phyloP scores from a whole-genome alignment of 2,888 invertebrate species.

The Homarus gammarus region DNA sequence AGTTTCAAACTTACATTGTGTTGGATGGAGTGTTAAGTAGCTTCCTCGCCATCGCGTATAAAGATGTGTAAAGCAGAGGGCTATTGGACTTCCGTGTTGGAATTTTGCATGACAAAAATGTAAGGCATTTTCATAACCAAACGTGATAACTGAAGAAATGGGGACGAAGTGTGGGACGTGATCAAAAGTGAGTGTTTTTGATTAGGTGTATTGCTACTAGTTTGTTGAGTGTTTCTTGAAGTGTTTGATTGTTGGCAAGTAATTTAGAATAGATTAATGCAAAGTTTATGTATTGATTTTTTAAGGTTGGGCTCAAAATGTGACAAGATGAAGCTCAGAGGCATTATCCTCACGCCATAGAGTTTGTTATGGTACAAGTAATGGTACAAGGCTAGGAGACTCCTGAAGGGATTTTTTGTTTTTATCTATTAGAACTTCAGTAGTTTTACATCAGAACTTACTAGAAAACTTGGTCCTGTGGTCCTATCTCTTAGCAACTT shows the following conservation, averaged over 20 bases:
- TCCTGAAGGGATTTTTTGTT: background rate
- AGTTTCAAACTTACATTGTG: conserved; percentile 1
- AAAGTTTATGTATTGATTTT: conserved; percentile 15
- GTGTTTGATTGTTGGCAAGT: conserved; percentile 21
- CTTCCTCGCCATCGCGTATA: background rate
- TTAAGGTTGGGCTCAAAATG: conserved; percentile 44
- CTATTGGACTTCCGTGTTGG: conserved; percentile 27
- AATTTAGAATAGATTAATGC: conserved; percentile 36
- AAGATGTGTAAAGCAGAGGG: conserved; percentile 28
- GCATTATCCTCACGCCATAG: conserved; percentile 65
- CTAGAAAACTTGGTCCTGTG: background rate
- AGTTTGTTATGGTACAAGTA: conserved; percentile 66
- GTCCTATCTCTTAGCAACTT: background rate
- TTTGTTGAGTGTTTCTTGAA: conserved; percentile 43
- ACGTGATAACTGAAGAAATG: background rate
- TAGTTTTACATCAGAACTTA: conserved; percentile 42
- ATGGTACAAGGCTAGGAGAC: conserved; percentile 57
- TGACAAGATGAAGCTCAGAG: conserved; percentile 48
- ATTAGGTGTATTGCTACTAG: conserved; percentile 27
- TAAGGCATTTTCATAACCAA: conserved; percentile 5
- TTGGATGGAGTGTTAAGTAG: conserved; percentile 11
- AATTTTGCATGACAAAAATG: background rate
- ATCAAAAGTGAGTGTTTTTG: background rate
- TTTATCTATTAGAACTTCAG: conserved; percentile 37
- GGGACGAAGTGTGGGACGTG: background rate